Conservation (phyloP, 2,113 vertebrate genomes). For the Polyodon spathula region DNA sequence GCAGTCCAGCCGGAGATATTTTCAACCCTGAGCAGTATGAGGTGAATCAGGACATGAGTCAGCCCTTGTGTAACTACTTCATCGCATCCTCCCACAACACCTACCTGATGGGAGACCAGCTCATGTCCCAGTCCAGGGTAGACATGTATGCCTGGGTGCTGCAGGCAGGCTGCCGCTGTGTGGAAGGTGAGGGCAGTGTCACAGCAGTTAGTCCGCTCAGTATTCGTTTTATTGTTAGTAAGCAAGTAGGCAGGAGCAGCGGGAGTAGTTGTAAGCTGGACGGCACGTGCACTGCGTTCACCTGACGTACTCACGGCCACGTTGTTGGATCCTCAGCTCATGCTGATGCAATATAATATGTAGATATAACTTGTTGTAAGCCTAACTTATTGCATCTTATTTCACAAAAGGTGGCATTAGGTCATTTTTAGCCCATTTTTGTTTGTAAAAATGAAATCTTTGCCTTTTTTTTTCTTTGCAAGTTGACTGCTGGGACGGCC, state of each 20-base stretch:
- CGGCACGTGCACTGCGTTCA: no score
- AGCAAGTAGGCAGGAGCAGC: no score
- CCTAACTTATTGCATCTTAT: no score
- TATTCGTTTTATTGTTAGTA: no score
- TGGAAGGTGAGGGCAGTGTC: constrained; percentile 68
- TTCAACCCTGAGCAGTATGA: constrained; percentile 82
- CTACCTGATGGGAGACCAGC: constrained; percentile 95
- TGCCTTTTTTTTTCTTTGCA: constrained; percentile 6
- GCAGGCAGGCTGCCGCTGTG: constrained; percentile 89
- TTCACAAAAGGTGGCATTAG: no score
- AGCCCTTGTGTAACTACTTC: constrained; percentile 83
- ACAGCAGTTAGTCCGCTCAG: background rate
- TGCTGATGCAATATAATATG: no score
- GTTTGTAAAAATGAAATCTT: no score
- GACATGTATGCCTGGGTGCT: constrained; percentile 98
- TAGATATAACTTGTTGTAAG: no score
- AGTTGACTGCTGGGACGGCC: constrained; percentile 98
- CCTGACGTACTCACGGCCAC: no score
- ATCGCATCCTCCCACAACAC: constrained; percentile 97
- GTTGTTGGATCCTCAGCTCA: no score
- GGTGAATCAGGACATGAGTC: constrained; percentile 86
- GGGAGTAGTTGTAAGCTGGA: no score
- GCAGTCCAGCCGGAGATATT: constrained; percentile 86
- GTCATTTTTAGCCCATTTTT: no score
- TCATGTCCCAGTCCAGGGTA: constrained; percentile 91